Base-by-base conservation (phyloP, 1,140 invertebrate species). In the Cyrtorhinus lividipennis region DNA sequence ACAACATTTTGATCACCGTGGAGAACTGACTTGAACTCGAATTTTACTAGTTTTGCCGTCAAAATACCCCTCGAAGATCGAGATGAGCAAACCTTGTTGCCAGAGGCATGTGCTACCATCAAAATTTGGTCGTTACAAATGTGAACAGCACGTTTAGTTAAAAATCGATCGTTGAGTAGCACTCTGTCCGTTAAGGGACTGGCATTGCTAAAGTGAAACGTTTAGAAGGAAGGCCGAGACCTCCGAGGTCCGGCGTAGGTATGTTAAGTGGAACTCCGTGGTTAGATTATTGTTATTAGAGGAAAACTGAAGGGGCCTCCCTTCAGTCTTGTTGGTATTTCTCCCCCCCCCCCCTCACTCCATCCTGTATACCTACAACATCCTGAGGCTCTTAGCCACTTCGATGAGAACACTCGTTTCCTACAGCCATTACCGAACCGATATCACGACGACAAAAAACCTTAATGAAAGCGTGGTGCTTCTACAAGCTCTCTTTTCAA, bases 141-240 rank as follows among this genome's bases (percentile, higher is more conserved):
- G n/a, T n/a, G n/a, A n/a, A n/a, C n/a, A n/a, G n/a, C n/a, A n/a
- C n/a, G n/a, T n/a, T n/a, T n/a, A n/a, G n/a, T n/a, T n/a, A n/a
- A n/a, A n/a, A n/a, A n/a, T n/a, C n/a, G n/a, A n/a, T n/a, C n/a
- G n/a, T n/a, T n/a, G n/a, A n/a, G n/a, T n/a, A n/a, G n/a, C n/a
- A n/a, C n/a, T n/a, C n/a, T n/a, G n/a, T n/a, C n/a, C n/a, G n/a
- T n/a, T n/a, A n/a, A n/a, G n/a, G n/a, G n/a, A n/a, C n/a, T n/a
- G n/a, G n/a, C n/a, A 13, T 57, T 24, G 56, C 56, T 57, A 57
- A 57, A 57, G 56, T 57, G 56, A 57, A 57, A 57, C 56, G 56
- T 57, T 57, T 57, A 57, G 56, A 38, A 8, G 30, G 30, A 5
- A 5, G 15, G 30, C 5, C n/a, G n/a, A 15, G 30, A 15, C 30